phyloP scores from a whole-genome alignment of 2,888 invertebrate genomes.

The Sarcophaga variegata region DNA sequence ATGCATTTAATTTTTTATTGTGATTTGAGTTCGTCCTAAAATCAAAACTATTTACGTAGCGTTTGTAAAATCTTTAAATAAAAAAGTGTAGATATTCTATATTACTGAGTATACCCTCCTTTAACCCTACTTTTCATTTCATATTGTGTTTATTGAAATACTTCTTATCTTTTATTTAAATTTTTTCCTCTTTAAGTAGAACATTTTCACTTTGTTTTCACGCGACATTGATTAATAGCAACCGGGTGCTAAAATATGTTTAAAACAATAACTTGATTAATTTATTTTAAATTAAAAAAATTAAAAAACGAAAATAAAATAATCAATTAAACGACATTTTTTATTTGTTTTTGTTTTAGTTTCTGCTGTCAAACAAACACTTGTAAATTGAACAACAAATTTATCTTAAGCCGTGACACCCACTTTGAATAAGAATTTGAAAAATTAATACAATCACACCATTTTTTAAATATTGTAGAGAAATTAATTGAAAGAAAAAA shows the following conservation, averaged over 20 bases:
- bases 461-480: neutral
- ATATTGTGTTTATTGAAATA: too few species aligned
- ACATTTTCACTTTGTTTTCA: neutral
- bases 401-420: conserved; percentile 37
- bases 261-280: conserved; percentile 2
- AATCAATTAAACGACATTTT: conserved; percentile 22
- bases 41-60: too few species aligned
- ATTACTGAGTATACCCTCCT: too few species aligned
- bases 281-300: conserved; percentile 38
- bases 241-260: neutral
- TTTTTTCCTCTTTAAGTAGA: neutral
- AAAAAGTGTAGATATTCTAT: too few species aligned
- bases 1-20: conserved; percentile 60
- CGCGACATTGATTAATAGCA: neutral
- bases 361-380: conserved; percentile 26
- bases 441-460: neutral
- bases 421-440: conserved; percentile 22
- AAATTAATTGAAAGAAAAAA: neutral
- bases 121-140: too few species aligned
- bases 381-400: conserved; percentile 39
- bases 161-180: too few species aligned
- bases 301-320: too few species aligned
- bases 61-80: too few species aligned
- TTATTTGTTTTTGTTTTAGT: neutral
- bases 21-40: too few species aligned